Base-by-base conservation (phyloP, 2,888 invertebrate genomes). In the Mellilla xanthometata region DNA sequence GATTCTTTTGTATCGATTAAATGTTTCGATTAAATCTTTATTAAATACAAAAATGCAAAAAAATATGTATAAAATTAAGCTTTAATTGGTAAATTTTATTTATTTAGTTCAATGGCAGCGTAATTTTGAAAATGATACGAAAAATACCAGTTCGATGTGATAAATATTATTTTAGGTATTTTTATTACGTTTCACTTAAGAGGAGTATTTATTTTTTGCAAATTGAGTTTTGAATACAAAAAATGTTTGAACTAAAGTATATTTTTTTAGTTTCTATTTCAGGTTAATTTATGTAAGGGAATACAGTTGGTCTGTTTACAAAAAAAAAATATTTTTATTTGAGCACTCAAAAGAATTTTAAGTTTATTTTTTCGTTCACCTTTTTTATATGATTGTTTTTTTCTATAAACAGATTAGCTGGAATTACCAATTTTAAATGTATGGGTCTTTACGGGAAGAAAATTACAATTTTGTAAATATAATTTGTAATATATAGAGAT, bases 401-500 rank as follows among this genome's bases (percentile, higher is more conserved):
- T 19, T 19, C 6, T 19, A 19, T 19, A 54, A 54, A 55, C 57
- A 39, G 15, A 32, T 46, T 52, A 54, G 39, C 42, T 31, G 44
- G 42, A 41, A 32, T 38, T 40, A 35, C 28, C 33, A 44, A 42
- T 46, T 43, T 38, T 39, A 40, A 65, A 71, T 51, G 46, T 52
- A 76, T 73, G 85, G 87, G 86, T 82, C 75, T 81, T 71, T 80
- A 87, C 77, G 88, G 87, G 84, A 82, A 72, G 79, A 75, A 67
- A 61, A 49, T 28, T 64, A 70, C 58, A 61, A 56, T 55, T 66
- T 68, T 89, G 88, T 88, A 88, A 80, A 88, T 89, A 88, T 77
- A 65, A 80, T 84, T 85, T 88, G 86, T 87, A 84, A 76, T 74
- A 88, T 88, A 89, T 87, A 86, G 83, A 78, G 60, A 78, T 68